Conservation (phyloP, 2,797 vertebrate species). For the Hozukius guyotensis region DNA sequence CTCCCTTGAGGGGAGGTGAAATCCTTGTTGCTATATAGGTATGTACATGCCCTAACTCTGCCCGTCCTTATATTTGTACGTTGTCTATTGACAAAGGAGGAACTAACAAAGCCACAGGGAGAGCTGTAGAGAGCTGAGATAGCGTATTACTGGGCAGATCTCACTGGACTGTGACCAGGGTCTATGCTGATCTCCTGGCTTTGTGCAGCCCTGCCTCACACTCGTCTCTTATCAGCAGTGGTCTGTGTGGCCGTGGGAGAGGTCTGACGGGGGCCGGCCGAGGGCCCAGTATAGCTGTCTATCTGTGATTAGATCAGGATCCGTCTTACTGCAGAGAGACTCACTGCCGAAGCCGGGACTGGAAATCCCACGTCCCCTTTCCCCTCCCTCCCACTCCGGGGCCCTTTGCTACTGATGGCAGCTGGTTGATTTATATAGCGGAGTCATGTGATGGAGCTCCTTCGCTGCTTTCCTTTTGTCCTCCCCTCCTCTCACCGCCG, state of each 20-base stretch:
- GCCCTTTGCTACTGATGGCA: slow-evolving; percentile 57
- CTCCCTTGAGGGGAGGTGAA: background rate
- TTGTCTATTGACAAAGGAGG: slow-evolving; percentile 52
- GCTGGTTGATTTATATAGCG: slow-evolving; percentile 73
- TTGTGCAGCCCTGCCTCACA: slow-evolving; percentile 53
- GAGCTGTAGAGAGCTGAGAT: slow-evolving; percentile 39
- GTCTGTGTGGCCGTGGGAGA: slow-evolving; percentile 74
- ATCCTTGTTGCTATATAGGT: slow-evolving; percentile 14
- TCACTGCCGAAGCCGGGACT: slow-evolving; percentile 36
- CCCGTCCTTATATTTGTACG: slow-evolving; percentile 3
- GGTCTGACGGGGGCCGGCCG: slow-evolving; percentile 52
- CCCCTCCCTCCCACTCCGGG: slow-evolving; percentile 53
- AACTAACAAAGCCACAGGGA: slow-evolving; percentile 60
- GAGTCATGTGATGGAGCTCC: slow-evolving; percentile 66
- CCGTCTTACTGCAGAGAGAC: slow-evolving; percentile 63
- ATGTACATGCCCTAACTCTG: background rate
- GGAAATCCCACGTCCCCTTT: slow-evolving; percentile 44
- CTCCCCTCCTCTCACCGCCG: slow-evolving; percentile 2
- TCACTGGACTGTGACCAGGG: slow-evolving; percentile 66
- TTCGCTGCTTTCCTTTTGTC: slow-evolving; percentile 53
- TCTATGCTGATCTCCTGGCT: slow-evolving; percentile 65
- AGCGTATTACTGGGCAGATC: slow-evolving; percentile 64
- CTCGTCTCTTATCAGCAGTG: slow-evolving; percentile 65
- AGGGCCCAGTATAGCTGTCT: slow-evolving; percentile 48
- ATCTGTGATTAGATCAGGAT: slow-evolving; percentile 79